These are phyloP conservation scores for Pterois miles DNA, from an alignment of 2,797 vertebrate genomes.

Conservation along the genomic window DNA sequence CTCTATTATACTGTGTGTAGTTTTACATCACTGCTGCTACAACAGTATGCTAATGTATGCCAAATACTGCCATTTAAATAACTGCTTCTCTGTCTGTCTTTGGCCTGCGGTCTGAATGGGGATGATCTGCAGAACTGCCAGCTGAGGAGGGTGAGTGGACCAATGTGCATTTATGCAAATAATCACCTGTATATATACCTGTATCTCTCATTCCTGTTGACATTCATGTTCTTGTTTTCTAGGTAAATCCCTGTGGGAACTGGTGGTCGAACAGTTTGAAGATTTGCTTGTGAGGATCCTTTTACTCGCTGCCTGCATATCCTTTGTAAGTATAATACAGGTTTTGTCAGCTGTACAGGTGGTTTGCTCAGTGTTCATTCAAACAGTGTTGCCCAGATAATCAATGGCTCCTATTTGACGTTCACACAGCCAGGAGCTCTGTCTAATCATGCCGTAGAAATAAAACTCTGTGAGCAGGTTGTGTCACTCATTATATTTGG, in stretches of 20 bases:
- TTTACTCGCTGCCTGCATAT: constrained; percentile 98
- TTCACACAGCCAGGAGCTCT: background rate
- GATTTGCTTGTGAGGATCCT: constrained; percentile 98
- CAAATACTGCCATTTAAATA: constrained; percentile 23
- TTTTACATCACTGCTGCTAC: too few relatives aligned
- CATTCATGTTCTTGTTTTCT: background rate
- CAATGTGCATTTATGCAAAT: background rate
- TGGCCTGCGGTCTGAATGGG: constrained; percentile 66
- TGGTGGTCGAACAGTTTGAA: constrained; percentile 98
- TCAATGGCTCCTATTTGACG: background rate
- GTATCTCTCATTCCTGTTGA: background rate
- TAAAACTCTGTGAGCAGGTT: background rate
- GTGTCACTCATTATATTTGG: background rate
- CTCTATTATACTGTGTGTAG: background rate
- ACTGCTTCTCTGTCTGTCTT: constrained; percentile 29
- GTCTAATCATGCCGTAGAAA: background rate
- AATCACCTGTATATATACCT: background rate
- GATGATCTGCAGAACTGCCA: constrained; percentile 88
- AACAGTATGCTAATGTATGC: background rate
- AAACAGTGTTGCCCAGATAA: background rate
- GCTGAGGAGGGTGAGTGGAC: constrained; percentile 93
- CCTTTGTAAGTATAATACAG: constrained; percentile 93
- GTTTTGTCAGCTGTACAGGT: background rate
- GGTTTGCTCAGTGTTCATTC: background rate
- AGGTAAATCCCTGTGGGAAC: constrained; percentile 97